Evolutionary conservation across 30 jellyfish, hydroid and myxozoan species (phyloP), one percentile per base, ranked within the genome.

Genomic region (Turritopsis rubra): DNA sequence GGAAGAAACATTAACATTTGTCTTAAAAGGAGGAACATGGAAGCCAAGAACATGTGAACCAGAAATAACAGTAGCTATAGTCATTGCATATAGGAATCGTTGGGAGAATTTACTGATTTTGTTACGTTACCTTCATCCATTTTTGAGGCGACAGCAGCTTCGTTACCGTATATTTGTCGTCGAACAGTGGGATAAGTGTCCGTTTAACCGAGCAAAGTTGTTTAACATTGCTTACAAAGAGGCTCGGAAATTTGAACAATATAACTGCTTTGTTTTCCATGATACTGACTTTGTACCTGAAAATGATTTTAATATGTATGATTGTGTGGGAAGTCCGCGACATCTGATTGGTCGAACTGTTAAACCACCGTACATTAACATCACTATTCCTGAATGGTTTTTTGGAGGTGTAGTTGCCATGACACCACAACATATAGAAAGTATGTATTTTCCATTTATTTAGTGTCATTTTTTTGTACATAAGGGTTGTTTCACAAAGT

Each of bases 261-360:
- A 3, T 17, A 26, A 66, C 76, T 66, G 76, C 76, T 66, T 66
- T 8, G 17, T 66, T 66, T 66, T 66, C 29, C 76, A 66, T 26
- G 76, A 66, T 66, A 17, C 17, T 8, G 76, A 66, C 17, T 66
- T 66, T 26, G 29, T 66, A 3, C 76, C 76, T 9, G 76, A 66
- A 17, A 26, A 66, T 66, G 76, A 66, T 66, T 17, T 1, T 21
- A 66, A 66, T 66, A 66, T 66, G 29, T 66, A 66, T 66, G 76
- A 66, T 66, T 66, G 76, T 26, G 29, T 26, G 8, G 29, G 29
- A 21, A 66, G 76, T 66, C 76, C 76, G 76, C 27, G 76, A 66
- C 76, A 66, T 26, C 7, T 66, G 76, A 26, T 26, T 66, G 29
- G 29, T 26, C 27, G 76, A 21, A 21, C 29, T 1, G 76, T 41